These are phyloP conservation scores for Erpornis zantholeuca DNA, from an alignment of 2,113 vertebrate species.

Conservation along the genomic window DNA sequence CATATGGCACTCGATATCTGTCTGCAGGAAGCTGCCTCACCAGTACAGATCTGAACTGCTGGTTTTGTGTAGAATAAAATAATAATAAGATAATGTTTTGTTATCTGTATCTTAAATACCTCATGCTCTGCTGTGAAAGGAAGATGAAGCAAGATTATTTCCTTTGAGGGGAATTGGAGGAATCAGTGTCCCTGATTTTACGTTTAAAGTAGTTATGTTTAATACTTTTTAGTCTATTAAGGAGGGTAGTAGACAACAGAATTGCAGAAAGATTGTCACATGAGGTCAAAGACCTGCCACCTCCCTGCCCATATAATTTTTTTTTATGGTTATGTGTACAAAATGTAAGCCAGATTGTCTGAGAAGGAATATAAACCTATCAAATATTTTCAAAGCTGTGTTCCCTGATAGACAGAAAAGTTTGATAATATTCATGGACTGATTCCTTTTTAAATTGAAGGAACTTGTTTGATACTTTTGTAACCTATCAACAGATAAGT, in stretches of 20 bases:
- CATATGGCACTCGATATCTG: accelerated
- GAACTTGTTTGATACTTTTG: background rate
- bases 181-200: background rate
- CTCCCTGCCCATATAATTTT: accelerated
- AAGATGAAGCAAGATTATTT: background rate
- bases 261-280: background rate
- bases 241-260: background rate
- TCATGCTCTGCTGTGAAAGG: accelerated
- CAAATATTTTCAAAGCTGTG: background rate
- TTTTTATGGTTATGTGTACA: background rate
- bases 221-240: background rate
- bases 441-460: background rate
- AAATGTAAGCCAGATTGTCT: background rate
- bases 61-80: background rate
- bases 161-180: background rate
- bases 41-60: background rate
- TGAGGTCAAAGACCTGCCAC: background rate
- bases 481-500: background rate
- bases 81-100: too few relatives aligned
- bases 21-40: background rate
- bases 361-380: background rate
- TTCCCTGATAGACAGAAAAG: background rate
- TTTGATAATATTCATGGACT: background rate
- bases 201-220: background rate
- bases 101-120: background rate